Conservation (phyloP, 2,113 vertebrate species). For the Triplophysa tibetana region DNA sequence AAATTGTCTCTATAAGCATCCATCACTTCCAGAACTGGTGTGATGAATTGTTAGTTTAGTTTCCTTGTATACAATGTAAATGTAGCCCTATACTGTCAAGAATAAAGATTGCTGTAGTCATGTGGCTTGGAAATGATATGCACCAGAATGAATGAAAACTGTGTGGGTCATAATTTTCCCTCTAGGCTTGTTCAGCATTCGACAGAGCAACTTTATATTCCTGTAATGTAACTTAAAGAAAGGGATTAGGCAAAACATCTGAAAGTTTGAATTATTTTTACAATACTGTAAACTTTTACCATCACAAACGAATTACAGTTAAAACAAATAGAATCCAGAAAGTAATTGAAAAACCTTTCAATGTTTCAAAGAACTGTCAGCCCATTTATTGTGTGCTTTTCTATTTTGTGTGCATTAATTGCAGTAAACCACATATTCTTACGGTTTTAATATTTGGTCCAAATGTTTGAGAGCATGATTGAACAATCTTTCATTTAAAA, state of each 20-base stretch:
- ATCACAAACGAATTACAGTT: not conserved
- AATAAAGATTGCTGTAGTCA: not conserved
- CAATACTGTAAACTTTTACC: not conserved
- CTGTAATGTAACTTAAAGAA: not conserved
- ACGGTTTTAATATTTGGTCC: not conserved
- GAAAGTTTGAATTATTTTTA: not conserved
- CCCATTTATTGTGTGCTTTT: not conserved
- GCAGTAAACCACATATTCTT: not conserved
- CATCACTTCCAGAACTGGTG: not conserved
- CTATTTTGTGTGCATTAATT: not conserved
- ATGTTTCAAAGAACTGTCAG: not conserved
- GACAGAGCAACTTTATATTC: slow-evolving; percentile 14
- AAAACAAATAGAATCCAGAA: slow-evolving; percentile 7
- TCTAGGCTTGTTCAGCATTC: slow-evolving; percentile 9
- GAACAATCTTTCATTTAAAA: too few species aligned
- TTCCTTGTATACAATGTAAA: not conserved
- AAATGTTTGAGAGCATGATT: too few species aligned
- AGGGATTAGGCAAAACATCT: not conserved
- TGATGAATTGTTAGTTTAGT: not conserved
- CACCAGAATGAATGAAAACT: not conserved
- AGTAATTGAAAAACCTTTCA: not conserved
- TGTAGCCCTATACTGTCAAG: not conserved
- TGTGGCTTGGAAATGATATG: not conserved
- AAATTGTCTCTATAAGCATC: not conserved
- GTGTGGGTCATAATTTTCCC: slow-evolving; percentile 1